Percentiles rank a stretch among this genome's conserved stretches.
These are phyloP conservation scores for Phacellophora camtschatica DNA, from an alignment of 30 jellyfish, hydroid and myxozoan species.

Conservation along the genomic window DNA sequence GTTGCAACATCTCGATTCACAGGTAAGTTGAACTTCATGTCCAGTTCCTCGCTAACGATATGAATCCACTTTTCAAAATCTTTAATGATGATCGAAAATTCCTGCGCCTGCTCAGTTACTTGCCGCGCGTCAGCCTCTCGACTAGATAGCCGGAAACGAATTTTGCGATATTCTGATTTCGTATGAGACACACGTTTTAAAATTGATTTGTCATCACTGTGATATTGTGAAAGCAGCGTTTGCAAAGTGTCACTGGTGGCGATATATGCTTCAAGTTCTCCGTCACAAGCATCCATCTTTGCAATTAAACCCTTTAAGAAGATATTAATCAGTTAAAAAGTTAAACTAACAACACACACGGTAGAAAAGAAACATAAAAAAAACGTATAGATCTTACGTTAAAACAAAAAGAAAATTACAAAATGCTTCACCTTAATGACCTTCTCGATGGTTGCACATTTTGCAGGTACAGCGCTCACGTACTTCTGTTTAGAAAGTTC, in stretches of 20 bases:
- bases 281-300: conserved; percentile 48
- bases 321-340: no score
- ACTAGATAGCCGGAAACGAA: conserved; percentile 39
- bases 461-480: conserved; percentile 69
- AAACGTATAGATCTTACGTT: no score
- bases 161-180: conserved; percentile 40
- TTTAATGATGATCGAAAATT: conserved; percentile 25
- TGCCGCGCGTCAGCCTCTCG: conserved; percentile 64
- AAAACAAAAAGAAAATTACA: no score
- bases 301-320: conserved; percentile 35
- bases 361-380: no score
- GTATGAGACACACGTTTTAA: conserved; percentile 7
- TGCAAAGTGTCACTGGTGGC: conserved; percentile 52
- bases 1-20: conserved; percentile 24
- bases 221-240: conserved; percentile 31
- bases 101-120: conserved; percentile 73
- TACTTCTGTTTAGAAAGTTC: conserved; percentile 38
- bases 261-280: conserved; percentile 45
- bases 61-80: conserved; percentile 40
- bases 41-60: conserved; percentile 28
- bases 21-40: conserved; percentile 9
- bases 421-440: conserved; percentile 70
- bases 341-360: no score
- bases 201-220: conserved; percentile 45
- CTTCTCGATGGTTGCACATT: conserved; percentile 48